These are phyloP conservation scores for Phortica magna DNA, from an alignment of 2,888 invertebrate genomes.

Conservation along the genomic window DNA sequence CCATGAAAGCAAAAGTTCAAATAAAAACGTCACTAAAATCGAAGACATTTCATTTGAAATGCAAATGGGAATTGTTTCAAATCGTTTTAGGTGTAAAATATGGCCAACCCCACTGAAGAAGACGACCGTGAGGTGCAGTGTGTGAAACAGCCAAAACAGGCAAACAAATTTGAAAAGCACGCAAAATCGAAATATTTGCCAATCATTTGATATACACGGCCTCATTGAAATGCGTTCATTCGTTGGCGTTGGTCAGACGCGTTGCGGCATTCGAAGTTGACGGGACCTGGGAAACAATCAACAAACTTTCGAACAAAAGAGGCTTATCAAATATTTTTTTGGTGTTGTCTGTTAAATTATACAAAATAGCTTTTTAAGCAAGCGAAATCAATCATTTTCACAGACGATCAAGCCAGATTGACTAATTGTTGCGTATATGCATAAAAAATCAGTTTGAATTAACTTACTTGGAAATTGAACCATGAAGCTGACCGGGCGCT, in stretches of 20 bases:
- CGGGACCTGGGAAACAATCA: background rate
- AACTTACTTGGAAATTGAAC: background rate
- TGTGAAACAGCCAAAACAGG: constrained; percentile 35
- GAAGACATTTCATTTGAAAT: constrained; percentile 57
- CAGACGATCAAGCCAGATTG: constrained; percentile 13
- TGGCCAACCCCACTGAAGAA: constrained; percentile 35
- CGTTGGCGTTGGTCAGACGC: background rate
- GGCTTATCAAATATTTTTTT: constrained; percentile 40
- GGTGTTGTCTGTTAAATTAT: constrained; percentile 55
- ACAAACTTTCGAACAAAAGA: constrained; percentile 11
- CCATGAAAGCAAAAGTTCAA: constrained; percentile 46
- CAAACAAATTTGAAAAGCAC: constrained; percentile 3
- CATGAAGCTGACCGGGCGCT: background rate
- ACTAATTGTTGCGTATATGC: constrained; percentile 35
- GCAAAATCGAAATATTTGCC: constrained; percentile 54
- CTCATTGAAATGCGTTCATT: constrained; percentile 33
- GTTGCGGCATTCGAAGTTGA: constrained; percentile 30
- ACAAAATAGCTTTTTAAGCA: constrained; percentile 65
- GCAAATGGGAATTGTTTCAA: constrained; percentile 57
- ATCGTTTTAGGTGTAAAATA: constrained; percentile 70
- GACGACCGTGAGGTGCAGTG: constrained; percentile 22
- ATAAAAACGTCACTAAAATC: constrained; percentile 67
- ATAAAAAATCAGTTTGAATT: constrained; percentile 3
- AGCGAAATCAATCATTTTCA: constrained; percentile 66
- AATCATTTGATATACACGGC: constrained; percentile 58